These are phyloP conservation scores for Saxidomus purpurata DNA, from an alignment of 1,140 invertebrate genomes.

Conservation along the genomic window DNA sequence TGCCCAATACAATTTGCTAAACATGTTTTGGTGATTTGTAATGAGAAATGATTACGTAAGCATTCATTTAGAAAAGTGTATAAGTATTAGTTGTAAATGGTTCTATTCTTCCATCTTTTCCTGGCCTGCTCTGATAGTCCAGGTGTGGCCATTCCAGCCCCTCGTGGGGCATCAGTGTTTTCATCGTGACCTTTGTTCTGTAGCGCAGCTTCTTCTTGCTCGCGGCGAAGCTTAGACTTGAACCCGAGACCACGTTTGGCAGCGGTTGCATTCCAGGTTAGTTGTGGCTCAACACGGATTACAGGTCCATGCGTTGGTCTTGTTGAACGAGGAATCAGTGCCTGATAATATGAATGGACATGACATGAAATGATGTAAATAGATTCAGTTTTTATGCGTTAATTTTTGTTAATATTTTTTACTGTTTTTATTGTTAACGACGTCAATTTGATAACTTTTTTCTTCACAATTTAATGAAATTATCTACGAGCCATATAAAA, in stretches of 20 bases:
- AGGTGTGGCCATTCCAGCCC: neutral
- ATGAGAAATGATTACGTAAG: too few relatives aligned
- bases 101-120: neutral
- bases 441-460: too few relatives aligned
- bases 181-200: neutral
- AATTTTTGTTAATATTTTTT: too few relatives aligned
- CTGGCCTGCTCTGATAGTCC: neutral
- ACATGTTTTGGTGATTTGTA: too few relatives aligned
- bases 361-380: too few relatives aligned
- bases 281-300: neutral
- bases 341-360: neutral
- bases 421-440: too few relatives aligned
- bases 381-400: too few relatives aligned
- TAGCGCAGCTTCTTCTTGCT: neutral
- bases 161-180: neutral
- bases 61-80: too few relatives aligned
- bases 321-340: neutral
- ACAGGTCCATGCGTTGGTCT: neutral
- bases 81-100: neutral
- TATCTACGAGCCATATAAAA: too few relatives aligned
- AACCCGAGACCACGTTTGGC: constrained; percentile 14
- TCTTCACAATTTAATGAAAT: too few relatives aligned
- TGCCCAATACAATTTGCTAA: too few relatives aligned
- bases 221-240: neutral
- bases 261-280: neutral